Evolutionary conservation across 2,797 vertebrate genomes (phyloP), one percentile per base, ranked within the genome.

Genomic region (Dendrocincla tyrannina): DNA sequence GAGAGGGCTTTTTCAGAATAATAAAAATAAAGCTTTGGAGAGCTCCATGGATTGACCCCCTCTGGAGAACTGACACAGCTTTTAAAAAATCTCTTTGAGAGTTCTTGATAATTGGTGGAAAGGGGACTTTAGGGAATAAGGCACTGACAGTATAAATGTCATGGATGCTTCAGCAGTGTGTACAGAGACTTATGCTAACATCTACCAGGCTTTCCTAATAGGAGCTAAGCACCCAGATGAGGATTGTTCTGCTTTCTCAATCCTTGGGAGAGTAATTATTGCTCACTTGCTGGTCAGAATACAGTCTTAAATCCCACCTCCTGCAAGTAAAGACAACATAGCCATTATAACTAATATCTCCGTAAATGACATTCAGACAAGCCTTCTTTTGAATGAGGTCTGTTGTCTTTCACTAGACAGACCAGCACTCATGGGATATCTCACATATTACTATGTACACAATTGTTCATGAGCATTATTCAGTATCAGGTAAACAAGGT

Each of bases 101-200:
- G 9, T 70, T 72, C 32, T 84, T 88, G 53, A 66, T 39, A 88
- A 85, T 87, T 64, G 73, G 60, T 91, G 68, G 63, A 86, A 92
- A 95, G 59, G 27, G 11, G 58, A 69, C 63, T 96, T 96, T 63
- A 60, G 42, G 89, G 91, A 96, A 69, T 83, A 47, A 66, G 32
- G 72, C 82, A 74, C 74, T 60, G 86, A 76, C 83, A 83, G 69
- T n/a, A 7, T 83, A 96, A 96, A 95, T 89, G 53, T 76, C 58
- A 74, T 8, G 5, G 41, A 84, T 92, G 83, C 83, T 90, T 96
- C 88, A 90, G 66, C 23, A 84, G 89, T 83, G n/a, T 75, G 69
- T 55, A 70, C 58, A 80, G 72, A 89, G 66, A 93, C n/a, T 87
- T 91, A 76, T 78, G 41, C 32, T 66, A 77, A 35, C 18, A 18